Evolutionary conservation across 1,140 invertebrate genomes (phyloP).

Genomic region (Leptoteleia sp.): DNA sequence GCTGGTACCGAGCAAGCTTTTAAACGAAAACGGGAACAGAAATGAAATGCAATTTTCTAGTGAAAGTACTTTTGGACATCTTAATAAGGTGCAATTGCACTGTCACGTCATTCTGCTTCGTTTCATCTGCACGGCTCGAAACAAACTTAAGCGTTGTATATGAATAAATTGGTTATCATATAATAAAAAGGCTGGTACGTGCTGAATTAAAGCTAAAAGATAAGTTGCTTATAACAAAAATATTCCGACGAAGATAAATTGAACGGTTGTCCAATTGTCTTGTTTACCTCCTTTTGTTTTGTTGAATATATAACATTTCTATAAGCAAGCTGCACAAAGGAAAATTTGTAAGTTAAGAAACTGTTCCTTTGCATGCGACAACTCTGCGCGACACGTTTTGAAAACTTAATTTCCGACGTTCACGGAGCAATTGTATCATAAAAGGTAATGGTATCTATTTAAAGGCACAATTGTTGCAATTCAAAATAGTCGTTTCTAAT

Average conservation of each 20-base stretch:
- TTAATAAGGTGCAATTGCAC: slow-evolving; percentile 26
- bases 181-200: slow-evolving; percentile 7
- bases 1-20: too few relatives aligned
- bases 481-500: slow-evolving; percentile 29
- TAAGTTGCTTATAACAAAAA: too few relatives aligned
- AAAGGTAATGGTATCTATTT: slow-evolving; percentile 57
- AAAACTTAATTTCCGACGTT: slow-evolving; percentile 61
- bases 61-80: slow-evolving; percentile 11
- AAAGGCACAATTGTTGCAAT: slow-evolving; percentile 42
- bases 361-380: slow-evolving; percentile 24
- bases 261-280: too few relatives aligned
- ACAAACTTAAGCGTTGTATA: slow-evolving; percentile 40
- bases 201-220: too few relatives aligned
- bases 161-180: slow-evolving; percentile 53
- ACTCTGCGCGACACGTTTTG: slow-evolving; percentile 40
- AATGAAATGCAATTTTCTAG: too few relatives aligned
- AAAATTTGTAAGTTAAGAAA: too few relatives aligned
- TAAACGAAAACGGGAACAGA: too few relatives aligned
- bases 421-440: slow-evolving; percentile 53
- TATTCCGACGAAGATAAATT: too few relatives aligned
- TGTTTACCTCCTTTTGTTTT: too few relatives aligned
- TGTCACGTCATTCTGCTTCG: too few relatives aligned
- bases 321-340: too few relatives aligned
- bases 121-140: slow-evolving; percentile 25
- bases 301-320: too few relatives aligned